Evolutionary conservation across 2,888 invertebrate species (phyloP), one percentile per base, ranked within the genome.

Genomic region (Epistrophe eligans): DNA sequence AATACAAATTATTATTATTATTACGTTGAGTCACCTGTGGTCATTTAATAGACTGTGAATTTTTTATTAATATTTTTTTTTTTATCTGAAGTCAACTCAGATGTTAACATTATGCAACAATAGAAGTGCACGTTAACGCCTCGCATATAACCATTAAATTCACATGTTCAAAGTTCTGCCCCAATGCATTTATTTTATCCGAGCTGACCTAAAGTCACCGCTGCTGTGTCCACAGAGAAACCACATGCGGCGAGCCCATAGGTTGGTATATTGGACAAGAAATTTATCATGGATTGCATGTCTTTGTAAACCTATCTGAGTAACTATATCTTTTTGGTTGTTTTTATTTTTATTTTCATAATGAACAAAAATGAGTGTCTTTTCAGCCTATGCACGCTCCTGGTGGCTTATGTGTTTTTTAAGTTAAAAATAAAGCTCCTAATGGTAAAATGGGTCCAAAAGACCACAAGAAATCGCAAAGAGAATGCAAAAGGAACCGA

Each of bases 131-230:
- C 67, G 52, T 67, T 52, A 67, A 67, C 67, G 67, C 50, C 52
- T 52, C 67, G 50, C 67, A 52, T 11, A 32, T 24, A 67, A 15
- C 13, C 19, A 67, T 52, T 52, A 50, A 67, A 67, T 35, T 67
- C 67, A 67, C 57, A 71, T 52, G 71, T 71, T 62, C 57, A 35
- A 45, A 43, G 80, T 74, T 80, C 80, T 80, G 80, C 67, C 43
- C 35, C 43, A 74, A 35, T 80, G 66, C 50, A 60, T 71, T 77
- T 71, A 10, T 24, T 24, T 24, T 48, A 35, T 77, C 15, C 24
- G 45, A 76, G 58, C 45, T 77, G 67, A 77, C 67, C 67, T 66
- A 66, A 58, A 76, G 52, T 62, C 62, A 60, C 19, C 24, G 38
- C n/a, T 15, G 77, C 24, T 17, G 0, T 76, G 9, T 11, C 45